Conservation (phyloP, 2,113 vertebrate species). For the Oceanodroma tethys region DNA sequence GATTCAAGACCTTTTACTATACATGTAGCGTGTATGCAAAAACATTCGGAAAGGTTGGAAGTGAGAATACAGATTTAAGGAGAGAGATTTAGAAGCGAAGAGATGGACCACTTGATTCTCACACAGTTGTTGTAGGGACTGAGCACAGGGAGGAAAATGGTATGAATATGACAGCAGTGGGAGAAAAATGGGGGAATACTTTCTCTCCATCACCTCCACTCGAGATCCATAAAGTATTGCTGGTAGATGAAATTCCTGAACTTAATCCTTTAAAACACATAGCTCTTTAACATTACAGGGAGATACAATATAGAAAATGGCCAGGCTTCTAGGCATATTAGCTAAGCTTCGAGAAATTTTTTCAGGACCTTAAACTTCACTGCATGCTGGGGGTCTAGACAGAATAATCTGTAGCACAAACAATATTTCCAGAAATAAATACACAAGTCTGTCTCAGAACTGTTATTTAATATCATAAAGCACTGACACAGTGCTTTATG, state of each 20-base stretch:
- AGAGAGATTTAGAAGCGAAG: neutral
- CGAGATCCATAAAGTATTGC: neutral
- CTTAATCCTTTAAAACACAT: neutral
- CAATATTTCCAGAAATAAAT: neutral
- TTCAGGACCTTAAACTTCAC: neutral
- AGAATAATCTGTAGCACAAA: neutral
- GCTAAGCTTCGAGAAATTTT: neutral
- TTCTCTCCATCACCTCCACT: neutral
- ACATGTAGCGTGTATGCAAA: rapidly evolving
- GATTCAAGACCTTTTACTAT: neutral
- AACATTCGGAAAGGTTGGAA: neutral
- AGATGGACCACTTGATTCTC: neutral
- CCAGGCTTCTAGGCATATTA: neutral
- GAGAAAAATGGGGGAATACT: neutral
- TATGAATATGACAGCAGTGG: neutral
- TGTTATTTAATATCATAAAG: neutral
- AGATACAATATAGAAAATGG: neutral
- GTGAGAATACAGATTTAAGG: neutral
- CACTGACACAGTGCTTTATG: neutral
- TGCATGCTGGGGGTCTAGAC: neutral
- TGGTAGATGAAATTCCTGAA: neutral
- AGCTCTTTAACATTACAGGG: neutral
- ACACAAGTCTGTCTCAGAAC: neutral
- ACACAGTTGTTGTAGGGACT: neutral
- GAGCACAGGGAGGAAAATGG: neutral